Percentiles rank a stretch among this genome's conserved stretches.
phyloP scores from a whole-genome alignment of 2,113 vertebrate genomes.

The Actenoides hombroni region DNA sequence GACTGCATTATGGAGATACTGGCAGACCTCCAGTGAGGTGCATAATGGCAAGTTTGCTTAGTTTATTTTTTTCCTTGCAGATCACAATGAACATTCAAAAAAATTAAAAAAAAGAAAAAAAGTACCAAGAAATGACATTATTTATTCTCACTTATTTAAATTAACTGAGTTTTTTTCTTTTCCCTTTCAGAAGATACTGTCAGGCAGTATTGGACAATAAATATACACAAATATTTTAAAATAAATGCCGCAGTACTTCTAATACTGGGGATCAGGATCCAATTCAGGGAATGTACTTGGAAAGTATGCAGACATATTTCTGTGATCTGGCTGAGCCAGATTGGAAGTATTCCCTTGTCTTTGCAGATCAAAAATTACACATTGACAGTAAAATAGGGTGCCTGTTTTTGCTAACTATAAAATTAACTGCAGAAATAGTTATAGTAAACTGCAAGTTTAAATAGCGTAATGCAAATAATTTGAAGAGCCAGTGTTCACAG shows the following conservation, averaged over 20 bases:
- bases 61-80: neutral
- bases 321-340: neutral
- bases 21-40: constrained; percentile 6
- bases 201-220: neutral
- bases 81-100: neutral
- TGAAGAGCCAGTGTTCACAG: neutral
- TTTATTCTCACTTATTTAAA: neutral
- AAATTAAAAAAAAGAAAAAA: neutral
- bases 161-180: neutral
- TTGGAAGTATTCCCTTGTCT: neutral
- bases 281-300: neutral
- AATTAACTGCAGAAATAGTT: neutral
- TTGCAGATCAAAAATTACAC: neutral
- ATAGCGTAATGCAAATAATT: neutral
- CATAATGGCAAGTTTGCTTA: neutral
- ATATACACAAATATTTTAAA: neutral
- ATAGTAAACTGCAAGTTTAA: neutral
- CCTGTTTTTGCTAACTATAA: constrained; percentile 6
- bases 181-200: neutral
- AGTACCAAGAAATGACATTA: neutral
- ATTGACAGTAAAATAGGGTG: neutral
- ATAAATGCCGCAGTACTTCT: neutral
- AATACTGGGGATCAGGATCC: neutral
- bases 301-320: neutral
- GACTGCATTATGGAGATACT: neutral